These are phyloP conservation scores for Hydropsyche betteni DNA, from an alignment of 2,888 invertebrate genomes.

Conservation along the genomic window DNA sequence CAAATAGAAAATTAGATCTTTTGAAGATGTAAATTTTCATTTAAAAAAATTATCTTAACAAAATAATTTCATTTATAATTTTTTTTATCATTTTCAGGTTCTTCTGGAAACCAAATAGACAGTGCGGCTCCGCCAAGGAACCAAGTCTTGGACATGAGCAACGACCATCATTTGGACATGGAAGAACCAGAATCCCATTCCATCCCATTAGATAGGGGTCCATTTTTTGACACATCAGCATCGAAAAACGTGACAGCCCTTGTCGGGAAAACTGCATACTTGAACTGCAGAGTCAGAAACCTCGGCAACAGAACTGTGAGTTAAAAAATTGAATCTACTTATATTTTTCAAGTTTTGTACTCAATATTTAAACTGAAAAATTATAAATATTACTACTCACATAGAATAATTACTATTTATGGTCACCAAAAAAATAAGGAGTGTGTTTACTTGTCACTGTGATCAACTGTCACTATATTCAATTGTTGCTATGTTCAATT, in stretches of 20 bases:
- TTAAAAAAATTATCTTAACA: too few species aligned
- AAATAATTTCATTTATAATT: too few species aligned
- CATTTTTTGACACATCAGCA: slow-evolving; percentile 75
- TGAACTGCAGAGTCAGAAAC: slow-evolving; percentile 80
- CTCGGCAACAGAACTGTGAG: slow-evolving; percentile 81
- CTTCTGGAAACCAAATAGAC: slow-evolving; percentile 47
- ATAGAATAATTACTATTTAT: too few species aligned
- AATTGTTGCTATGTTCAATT: too few species aligned
- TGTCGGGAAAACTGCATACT: slow-evolving; percentile 79
- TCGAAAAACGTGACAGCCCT: slow-evolving; percentile 81
- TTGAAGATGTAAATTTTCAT: too few species aligned
- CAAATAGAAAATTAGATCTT: too few species aligned
- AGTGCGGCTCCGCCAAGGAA: slow-evolving; percentile 40
- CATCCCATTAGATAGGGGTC: slow-evolving; percentile 67
- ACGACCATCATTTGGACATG: slow-evolving; percentile 44
- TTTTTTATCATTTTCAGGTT: slow-evolving; percentile 43
- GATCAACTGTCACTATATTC: too few species aligned
- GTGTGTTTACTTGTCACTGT: too few species aligned
- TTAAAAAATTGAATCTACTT: slow-evolving; percentile 31
- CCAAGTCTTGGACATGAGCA: slow-evolving; percentile 45
- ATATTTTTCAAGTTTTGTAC: too few species aligned
- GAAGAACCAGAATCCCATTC: slow-evolving; percentile 55
- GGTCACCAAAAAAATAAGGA: too few species aligned
- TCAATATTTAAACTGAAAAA: too few species aligned
- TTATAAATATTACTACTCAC: too few species aligned